Percentiles rank a stretch among this genome's conserved stretches.
These are phyloP conservation scores for Ypsolopha scabrella DNA, from an alignment of 2,888 invertebrate species.

Conservation along the genomic window DNA sequence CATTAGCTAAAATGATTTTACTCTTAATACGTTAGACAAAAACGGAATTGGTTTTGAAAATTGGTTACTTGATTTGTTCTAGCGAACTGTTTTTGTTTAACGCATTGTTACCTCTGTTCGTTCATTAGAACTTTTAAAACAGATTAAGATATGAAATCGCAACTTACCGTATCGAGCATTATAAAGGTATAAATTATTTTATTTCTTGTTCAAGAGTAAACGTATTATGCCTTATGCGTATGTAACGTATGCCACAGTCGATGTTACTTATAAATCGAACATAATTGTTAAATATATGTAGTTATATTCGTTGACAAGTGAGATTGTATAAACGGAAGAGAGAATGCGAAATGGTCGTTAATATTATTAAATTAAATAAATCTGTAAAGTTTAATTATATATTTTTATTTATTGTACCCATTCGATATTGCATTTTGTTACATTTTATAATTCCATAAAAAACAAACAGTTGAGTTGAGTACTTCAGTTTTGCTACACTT, in stretches of 20 bases:
- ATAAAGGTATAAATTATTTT: not conserved
- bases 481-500: too few species aligned
- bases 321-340: conserved; percentile 13
- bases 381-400: conserved; percentile 7
- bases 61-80: too few species aligned
- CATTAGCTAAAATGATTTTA: too few species aligned
- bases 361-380: conserved; percentile 40
- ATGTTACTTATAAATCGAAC: not conserved
- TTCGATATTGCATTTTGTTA: not conserved
- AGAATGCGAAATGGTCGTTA: conserved; percentile 29
- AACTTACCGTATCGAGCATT: too few species aligned
- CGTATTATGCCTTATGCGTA: not conserved
- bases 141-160: too few species aligned
- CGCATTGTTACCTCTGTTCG: too few species aligned
- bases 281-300: not conserved
- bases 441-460: too few species aligned
- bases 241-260: not conserved
- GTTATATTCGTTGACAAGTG: not conserved
- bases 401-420: conserved; percentile 4
- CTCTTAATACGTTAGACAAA: too few species aligned
- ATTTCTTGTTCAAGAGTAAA: not conserved
- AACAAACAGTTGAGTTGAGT: too few species aligned
- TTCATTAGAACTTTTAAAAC: too few species aligned
- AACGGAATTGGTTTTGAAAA: too few species aligned
- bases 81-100: too few species aligned